Base-by-base conservation (phyloP, 2,888 invertebrate genomes). In the Trachelus tabidus region DNA sequence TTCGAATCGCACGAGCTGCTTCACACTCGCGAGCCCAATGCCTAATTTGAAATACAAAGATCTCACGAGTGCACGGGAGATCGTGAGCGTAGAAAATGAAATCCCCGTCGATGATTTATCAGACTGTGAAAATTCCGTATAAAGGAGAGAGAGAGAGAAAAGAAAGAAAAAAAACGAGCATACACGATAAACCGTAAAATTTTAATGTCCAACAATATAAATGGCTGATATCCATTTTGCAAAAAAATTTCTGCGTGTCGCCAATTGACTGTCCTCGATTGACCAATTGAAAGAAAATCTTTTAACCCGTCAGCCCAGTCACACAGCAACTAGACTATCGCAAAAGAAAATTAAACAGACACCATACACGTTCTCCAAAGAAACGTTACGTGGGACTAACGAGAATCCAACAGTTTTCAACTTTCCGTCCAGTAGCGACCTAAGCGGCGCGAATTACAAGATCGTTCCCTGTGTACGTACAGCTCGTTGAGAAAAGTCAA, bases 271-370 rank as follows among this genome's bases (percentile, higher is more conserved):
- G 6, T 15, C 15, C 0, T 15, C 15, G 1, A 40, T 15, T 1
- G 40, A 6, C 6, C 2, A 2, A 15, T 40, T 1, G 15, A 40
- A 56, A 56, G 2, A 15, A 56, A 23, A 15, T 1, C 4, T 15
- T 15, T 15, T 0, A 15, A 40, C 12, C 12, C 37, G 4, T 40
- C 37, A 15, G 0, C 0, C 4, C 37, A 23, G 12, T 35, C 35
- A 9, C 0, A 4, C 15, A 0, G 4, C 15, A 2, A 56, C 2
- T 0, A 2, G 9, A 23, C 2, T 56, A 23, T 56, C 56, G 2
- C 1, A 2, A 3, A 12, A 35, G 0, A 35, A 35, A 56, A 0
- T 9, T 23, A 23, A 56, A 23, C 56, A 2, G 56, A 15, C 9
- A 9, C 23, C 23, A 9, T 23, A 2, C 2, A 12, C 12, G 56